Evolutionary conservation across 2,113 vertebrate species (phyloP), one percentile per base, ranked within the genome.

Genomic region (Cyprinus carpio): DNA sequence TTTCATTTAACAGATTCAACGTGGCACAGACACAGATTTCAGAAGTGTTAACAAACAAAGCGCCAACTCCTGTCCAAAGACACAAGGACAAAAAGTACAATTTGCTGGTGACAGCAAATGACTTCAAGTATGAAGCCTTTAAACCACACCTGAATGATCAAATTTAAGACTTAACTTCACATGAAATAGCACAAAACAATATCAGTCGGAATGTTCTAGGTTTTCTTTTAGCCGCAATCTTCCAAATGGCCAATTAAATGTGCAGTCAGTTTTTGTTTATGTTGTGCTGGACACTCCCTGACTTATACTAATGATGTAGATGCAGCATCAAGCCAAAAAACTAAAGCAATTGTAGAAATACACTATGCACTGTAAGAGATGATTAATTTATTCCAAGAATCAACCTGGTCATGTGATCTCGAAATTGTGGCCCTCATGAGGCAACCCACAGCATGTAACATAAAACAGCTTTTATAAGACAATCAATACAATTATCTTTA

Each of bases 31-130:
- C 56, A 54, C 46, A 54, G 46, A 31, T 7, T 51, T 54, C 49
- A 54, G 46, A 76, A 51, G 75, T 51, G 49, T 54, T 79, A n/a
- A 58, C 13, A 27, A 56, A 51, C 54, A 58, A 79, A 60, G 54
- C 13, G 12, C 74, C n/a, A 51, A 75, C 74, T 75, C 25, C 67
- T 40, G 75, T 46, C 71, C 40, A 76, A 76, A 54, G 75, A 76
- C 75, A 76, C 15, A 76, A 76, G 40, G 71, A 46, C 6, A 6
- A 25, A 46, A 74, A 74, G 40, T 25, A 46, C 12, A 71, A 71
- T 37, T 31, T 37, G 34, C 20, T 40, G 67, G 8, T 20, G 31
- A 71, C 67, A 5, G 67, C 31, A 71, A 71, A 71, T 20, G 23
- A 37, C 7, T 67, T 69, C 6, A 69, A 40, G 4, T 34, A 71